Evolutionary conservation across 2,797 vertebrate genomes (phyloP), one percentile per base, ranked within the genome.

Genomic region (Syngnathus rostellatus): DNA sequence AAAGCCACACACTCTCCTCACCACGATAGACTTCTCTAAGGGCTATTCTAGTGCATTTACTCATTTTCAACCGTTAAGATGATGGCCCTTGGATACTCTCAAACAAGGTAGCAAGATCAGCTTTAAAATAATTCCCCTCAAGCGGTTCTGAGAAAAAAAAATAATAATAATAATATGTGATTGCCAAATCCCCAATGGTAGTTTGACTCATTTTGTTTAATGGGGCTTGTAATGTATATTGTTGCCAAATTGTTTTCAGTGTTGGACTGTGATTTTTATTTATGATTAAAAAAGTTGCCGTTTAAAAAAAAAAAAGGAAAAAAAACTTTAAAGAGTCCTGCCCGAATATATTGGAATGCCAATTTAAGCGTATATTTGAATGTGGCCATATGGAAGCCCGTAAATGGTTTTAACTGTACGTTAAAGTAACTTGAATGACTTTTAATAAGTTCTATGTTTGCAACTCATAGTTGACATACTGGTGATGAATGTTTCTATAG

Each of bases 401-500:
- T 94, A 89, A 80, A 85, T 70, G 77, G 83, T 90, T 90, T 89
- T 86, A 45, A 91, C 93, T 92, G 90, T 94, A 91, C 92, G 92
- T 94, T 92, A 92, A 92, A 93, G 94, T 97, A 93, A 96, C 92
- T 91, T 96, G 93, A 98, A 97, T 95, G 93, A 95, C 89, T 95
- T 97, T 96, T 94, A 94, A 93, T 92, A 94, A 94, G 91, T 93
- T 95, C 91, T 89, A 91, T 90, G 94, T 99, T 96, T 96, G 94
- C 93, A 93, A 94, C 90, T 92, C 86, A 91, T 96, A 94, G 95
- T 93, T 91, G 86, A 86, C 88, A 86, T 89, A 91, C 89, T 97
- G 91, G 92, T 93, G 92, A 79, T 94, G 95, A 98, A 98, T 98
- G 97, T 99, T 97, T 98, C 95, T 97, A 98, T 94, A 90, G 91